Conservation (phyloP, 2,888 invertebrate genomes). For the Philereme vetulata region DNA sequence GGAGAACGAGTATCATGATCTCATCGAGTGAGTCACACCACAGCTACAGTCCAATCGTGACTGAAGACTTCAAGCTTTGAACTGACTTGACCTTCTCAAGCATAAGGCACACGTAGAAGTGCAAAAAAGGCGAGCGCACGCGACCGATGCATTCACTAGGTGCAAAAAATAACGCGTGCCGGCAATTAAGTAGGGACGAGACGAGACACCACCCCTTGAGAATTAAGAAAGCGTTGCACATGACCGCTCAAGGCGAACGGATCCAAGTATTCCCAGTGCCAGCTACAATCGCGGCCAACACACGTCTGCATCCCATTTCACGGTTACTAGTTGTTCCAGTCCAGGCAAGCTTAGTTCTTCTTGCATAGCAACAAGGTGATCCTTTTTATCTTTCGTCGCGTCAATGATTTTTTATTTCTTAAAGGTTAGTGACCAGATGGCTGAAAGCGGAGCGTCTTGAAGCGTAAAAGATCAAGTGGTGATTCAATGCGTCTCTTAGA, state of each 20-base stretch:
- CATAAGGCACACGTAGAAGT: too few relatives aligned
- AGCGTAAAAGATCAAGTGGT: too few relatives aligned
- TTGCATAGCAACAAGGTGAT: slow-evolving; percentile 58
- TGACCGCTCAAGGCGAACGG: slow-evolving; percentile 69
- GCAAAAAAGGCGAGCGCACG: slow-evolving; percentile 46
- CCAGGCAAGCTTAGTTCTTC: slow-evolving; percentile 53
- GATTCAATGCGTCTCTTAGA: too few relatives aligned
- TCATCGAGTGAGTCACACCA: slow-evolving; percentile 66
- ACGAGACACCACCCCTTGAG: slow-evolving; percentile 50
- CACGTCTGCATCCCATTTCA: slow-evolving; percentile 61
- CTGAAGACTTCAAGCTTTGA: slow-evolving; percentile 57
- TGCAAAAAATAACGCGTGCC: slow-evolving; percentile 77
- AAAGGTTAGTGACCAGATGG: too few relatives aligned
- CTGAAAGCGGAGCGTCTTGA: too few relatives aligned
- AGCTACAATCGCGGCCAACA: slow-evolving; percentile 65
- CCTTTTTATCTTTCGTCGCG: slow-evolving; percentile 45
- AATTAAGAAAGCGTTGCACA: slow-evolving; percentile 55
- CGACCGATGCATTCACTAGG: slow-evolving; percentile 63
- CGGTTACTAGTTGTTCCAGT: slow-evolving; percentile 58
- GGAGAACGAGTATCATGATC: slow-evolving; percentile 67
- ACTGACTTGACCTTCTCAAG: slow-evolving; percentile 68
- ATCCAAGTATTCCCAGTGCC: slow-evolving; percentile 42
- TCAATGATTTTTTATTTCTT: too few relatives aligned
- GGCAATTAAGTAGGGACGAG: slow-evolving; percentile 71
- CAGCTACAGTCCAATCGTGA: slow-evolving; percentile 49